Percentiles rank a stretch among this genome's conserved stretches.
These are phyloP conservation scores for Brachionus manjavacas DNA, from an alignment of 1,140 invertebrate genomes.

Conservation along the genomic window DNA sequence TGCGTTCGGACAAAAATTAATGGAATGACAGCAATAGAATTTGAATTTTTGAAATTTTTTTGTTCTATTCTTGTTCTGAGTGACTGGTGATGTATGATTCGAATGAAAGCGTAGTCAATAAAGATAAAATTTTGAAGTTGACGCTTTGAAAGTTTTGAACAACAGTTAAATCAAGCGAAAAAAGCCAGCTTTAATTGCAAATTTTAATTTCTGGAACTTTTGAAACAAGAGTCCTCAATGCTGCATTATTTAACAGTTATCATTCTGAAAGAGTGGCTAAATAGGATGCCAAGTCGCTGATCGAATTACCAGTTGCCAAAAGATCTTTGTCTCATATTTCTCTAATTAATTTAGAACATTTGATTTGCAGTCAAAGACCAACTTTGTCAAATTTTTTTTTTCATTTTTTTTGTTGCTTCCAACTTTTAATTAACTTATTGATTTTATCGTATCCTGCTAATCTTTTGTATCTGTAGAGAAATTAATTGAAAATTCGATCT, in stretches of 20 bases:
- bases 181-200: background rate
- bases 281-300: background rate
- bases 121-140: constrained; percentile 3
- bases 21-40: constrained; percentile 39
- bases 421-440: constrained; percentile 11
- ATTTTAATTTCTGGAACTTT: background rate
- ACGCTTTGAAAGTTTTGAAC: background rate
- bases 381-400: background rate
- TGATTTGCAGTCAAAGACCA: background rate
- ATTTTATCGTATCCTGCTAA: constrained; percentile 24
- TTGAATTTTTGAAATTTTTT: constrained; percentile 9
- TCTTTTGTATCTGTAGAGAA: constrained; percentile 15
- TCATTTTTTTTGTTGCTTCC: no score
- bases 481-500: background rate
- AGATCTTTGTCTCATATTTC: background rate
- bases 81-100: constrained; percentile 22
- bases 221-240: background rate
- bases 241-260: constrained; percentile 2
- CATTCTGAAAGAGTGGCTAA: background rate
- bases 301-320: background rate
- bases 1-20: background rate
- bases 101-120: background rate
- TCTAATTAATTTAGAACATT: constrained; percentile 20
- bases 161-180: background rate
- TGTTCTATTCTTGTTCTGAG: constrained; percentile 1